Percentiles rank a stretch among this genome's conserved stretches.
phyloP scores from a whole-genome alignment of 2,888 invertebrate genomes.

The Flexamia atlantica region DNA sequence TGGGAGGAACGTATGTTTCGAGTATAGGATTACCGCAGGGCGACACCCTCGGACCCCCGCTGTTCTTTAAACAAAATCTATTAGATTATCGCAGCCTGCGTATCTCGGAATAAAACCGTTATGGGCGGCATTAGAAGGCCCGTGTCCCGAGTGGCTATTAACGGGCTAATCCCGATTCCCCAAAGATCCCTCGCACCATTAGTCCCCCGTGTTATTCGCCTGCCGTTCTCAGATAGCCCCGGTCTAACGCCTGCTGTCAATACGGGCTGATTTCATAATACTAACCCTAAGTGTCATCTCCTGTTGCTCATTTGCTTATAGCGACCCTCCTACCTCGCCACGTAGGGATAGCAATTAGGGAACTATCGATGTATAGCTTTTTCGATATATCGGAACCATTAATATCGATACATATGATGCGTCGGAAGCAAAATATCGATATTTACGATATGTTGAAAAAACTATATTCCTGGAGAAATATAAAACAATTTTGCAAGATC shows the following conservation, averaged over 20 bases:
- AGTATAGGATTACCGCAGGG: slow-evolving; percentile 57
- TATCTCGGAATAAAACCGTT: slow-evolving; percentile 56
- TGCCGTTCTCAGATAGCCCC: slow-evolving; percentile 32
- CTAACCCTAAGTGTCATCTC: slow-evolving; percentile 30
- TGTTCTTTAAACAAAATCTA: slow-evolving; percentile 49
- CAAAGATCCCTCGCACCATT: slow-evolving; percentile 56
- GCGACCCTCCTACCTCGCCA: neutral
- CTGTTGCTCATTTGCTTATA: slow-evolving; percentile 17
- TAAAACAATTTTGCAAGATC: no score
- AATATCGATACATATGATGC: no score
- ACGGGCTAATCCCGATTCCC: slow-evolving; percentile 54
- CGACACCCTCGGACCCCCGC: slow-evolving; percentile 46
- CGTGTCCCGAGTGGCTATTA: slow-evolving; percentile 56
- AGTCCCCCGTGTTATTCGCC: slow-evolving; percentile 33
- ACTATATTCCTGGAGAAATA: no score
- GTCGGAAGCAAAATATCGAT: no score
- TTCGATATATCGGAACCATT: no score
- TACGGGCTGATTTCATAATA: slow-evolving; percentile 43
- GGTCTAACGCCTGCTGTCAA: slow-evolving; percentile 35
- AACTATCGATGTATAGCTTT: no score
- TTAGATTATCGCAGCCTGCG: slow-evolving; percentile 43
- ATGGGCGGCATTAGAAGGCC: slow-evolving; percentile 33
- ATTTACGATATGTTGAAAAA: no score
- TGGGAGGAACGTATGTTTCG: slow-evolving; percentile 55
- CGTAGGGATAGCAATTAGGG: no score